These are phyloP conservation scores for Periophthalmus magnuspinnatus DNA, from an alignment of 2,797 vertebrate species.

Conservation along the genomic window DNA sequence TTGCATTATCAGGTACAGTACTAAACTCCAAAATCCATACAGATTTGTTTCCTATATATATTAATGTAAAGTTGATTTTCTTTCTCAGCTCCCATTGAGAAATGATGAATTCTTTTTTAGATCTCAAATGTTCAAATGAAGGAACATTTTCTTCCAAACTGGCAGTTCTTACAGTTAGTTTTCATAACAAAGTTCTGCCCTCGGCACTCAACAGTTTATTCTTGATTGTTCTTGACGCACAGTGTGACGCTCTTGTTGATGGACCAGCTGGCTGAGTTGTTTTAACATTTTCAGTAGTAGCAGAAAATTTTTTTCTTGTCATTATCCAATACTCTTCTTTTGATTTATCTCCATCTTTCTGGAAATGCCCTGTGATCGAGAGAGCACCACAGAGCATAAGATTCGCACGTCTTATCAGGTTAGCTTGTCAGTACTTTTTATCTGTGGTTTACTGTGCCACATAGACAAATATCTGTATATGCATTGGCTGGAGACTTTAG, in stretches of 20 bases:
- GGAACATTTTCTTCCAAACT: neutral
- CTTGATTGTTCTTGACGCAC: conserved; percentile 45
- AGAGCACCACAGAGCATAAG: conserved; percentile 1
- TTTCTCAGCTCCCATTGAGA: neutral
- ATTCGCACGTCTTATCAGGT: conserved; percentile 25
- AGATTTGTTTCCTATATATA: neutral
- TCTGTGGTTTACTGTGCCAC: conserved; percentile 21
- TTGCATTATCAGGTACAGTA: neutral
- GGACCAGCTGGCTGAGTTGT: conserved; percentile 28
- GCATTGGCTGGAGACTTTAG: conserved; percentile 65
- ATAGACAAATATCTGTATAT: conserved; percentile 39
- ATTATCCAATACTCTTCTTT: conserved; percentile 34
- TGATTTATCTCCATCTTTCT: conserved; percentile 51
- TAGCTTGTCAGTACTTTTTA: conserved; percentile 17
- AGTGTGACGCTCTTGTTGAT: conserved; percentile 33
- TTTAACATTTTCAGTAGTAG: conserved; percentile 35
- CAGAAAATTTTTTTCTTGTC: conserved; percentile 28
- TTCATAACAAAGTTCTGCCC: conserved; percentile 11
- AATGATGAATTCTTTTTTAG: neutral
- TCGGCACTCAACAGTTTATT: conserved; percentile 24
- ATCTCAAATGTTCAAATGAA: neutral
- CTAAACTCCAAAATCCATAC: neutral
- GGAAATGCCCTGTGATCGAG: conserved; percentile 30
- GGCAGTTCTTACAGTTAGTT: conserved; percentile 2
- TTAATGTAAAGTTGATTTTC: neutral